Evolutionary conservation across 2,888 invertebrate genomes (phyloP).

Genomic region (Ectropis crepuscularia): DNA sequence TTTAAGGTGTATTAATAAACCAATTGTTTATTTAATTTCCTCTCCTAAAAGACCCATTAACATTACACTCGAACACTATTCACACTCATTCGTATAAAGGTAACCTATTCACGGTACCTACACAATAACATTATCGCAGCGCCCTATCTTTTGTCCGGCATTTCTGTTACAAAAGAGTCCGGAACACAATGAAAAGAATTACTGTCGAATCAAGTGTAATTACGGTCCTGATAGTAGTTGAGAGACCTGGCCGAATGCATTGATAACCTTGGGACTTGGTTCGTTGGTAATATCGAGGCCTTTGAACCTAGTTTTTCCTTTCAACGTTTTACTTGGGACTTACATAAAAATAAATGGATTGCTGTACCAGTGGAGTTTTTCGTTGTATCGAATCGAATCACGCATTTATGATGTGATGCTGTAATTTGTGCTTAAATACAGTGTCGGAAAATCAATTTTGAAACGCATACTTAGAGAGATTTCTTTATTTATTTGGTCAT

Average conservation of each 20-base stretch:
- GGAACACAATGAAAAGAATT: conserved; percentile 63
- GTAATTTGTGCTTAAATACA: no score
- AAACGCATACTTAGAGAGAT: no score
- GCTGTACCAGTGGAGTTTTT: no score
- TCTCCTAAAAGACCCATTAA: conserved; percentile 19
- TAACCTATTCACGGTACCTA: conserved; percentile 50
- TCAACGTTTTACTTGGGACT: no score
- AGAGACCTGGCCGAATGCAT: conserved; percentile 47
- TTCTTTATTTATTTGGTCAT: no score
- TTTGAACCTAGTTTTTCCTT: no score
- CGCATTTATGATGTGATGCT: no score
- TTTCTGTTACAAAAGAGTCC: conserved; percentile 63
- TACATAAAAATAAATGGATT: no score
- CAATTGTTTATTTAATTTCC: conserved; percentile 18
- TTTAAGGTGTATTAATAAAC: conserved; percentile 1
- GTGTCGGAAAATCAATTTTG: no score
- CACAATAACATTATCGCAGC: conserved; percentile 56
- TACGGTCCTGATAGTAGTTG: conserved; percentile 56
- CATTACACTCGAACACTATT: conserved; percentile 42
- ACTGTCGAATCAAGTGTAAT: conserved; percentile 64
- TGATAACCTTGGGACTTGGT: conserved; percentile 38
- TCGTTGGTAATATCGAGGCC: no score
- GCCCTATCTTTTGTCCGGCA: conserved; percentile 63
- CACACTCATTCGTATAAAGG: conserved; percentile 45
- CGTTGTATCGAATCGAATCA: no score